Percentiles rank a stretch among this genome's conserved stretches.
These are phyloP conservation scores for Polymixis flavicincta DNA, from an alignment of 2,888 invertebrate genomes.

Conservation along the genomic window DNA sequence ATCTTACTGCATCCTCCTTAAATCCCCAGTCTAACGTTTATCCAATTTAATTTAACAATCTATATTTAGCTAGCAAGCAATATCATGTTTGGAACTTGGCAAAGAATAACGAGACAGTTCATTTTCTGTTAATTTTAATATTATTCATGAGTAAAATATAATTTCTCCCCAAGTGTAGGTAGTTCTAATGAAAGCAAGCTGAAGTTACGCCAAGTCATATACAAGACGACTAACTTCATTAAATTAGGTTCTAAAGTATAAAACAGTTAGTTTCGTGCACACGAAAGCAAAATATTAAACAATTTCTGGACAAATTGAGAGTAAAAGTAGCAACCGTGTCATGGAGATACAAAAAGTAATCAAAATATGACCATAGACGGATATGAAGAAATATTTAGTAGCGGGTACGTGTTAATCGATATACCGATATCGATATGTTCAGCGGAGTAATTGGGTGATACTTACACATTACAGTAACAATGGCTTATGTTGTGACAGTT, in stretches of 20 bases:
- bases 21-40: too few relatives aligned
- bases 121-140: conserved; percentile 11
- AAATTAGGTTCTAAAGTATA: conserved; percentile 15
- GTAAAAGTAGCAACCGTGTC: not conserved
- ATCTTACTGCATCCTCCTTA: too few relatives aligned
- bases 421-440: not conserved
- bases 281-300: not conserved
- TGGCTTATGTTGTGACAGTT: too few relatives aligned
- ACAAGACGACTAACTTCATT: conserved; percentile 10
- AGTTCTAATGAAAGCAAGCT: not conserved
- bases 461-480: too few relatives aligned
- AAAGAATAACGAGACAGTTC: not conserved
- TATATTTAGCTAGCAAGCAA: conserved; percentile 5
- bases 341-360: not conserved
- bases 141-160: conserved; percentile 10
- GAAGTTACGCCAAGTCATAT: not conserved
- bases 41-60: not conserved
- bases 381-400: not conserved
- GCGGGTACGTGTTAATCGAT: not conserved
- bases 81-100: not conserved
- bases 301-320: conserved; percentile 3
- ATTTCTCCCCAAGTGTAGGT: not conserved
- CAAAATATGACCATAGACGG: not conserved
- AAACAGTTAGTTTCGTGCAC: conserved; percentile 12
- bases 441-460: not conserved